Conservation (phyloP, 2,797 vertebrate species). For the Anguilla obscura region DNA sequence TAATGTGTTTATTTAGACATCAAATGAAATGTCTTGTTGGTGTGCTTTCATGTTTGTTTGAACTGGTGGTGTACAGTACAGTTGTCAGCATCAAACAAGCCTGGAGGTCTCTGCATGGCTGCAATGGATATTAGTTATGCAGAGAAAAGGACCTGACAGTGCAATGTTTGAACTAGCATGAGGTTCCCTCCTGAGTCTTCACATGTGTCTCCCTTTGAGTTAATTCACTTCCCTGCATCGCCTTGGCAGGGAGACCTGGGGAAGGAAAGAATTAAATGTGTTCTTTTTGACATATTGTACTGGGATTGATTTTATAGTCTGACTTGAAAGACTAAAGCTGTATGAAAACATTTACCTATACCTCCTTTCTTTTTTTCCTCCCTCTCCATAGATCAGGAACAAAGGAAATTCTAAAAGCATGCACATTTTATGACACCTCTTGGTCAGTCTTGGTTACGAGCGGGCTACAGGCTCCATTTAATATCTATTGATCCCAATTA, state of each 20-base stretch:
- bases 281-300: too few relatives aligned
- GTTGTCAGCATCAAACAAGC: slow-evolving; percentile 12
- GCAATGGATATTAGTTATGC: neutral
- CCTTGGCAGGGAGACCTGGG: neutral
- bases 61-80: neutral
- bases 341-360: neutral
- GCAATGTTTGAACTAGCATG: neutral
- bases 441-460: neutral
- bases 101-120: neutral
- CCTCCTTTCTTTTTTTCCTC: neutral
- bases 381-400: neutral
- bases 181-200: neutral
- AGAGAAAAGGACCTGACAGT: slow-evolving; percentile 1
- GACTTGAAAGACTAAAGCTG: neutral
- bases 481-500: neutral
- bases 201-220: neutral
- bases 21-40: neutral
- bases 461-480: neutral
- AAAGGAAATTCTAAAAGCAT: neutral
- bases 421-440: neutral
- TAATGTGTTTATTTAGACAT: neutral
- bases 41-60: neutral
- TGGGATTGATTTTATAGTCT: slow-evolving; percentile 6
- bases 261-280: neutral
- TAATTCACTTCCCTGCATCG: slow-evolving; percentile 1